Evolutionary conservation across 2,888 invertebrate genomes (phyloP).

Genomic region (Minunthozetes semirufus): DNA sequence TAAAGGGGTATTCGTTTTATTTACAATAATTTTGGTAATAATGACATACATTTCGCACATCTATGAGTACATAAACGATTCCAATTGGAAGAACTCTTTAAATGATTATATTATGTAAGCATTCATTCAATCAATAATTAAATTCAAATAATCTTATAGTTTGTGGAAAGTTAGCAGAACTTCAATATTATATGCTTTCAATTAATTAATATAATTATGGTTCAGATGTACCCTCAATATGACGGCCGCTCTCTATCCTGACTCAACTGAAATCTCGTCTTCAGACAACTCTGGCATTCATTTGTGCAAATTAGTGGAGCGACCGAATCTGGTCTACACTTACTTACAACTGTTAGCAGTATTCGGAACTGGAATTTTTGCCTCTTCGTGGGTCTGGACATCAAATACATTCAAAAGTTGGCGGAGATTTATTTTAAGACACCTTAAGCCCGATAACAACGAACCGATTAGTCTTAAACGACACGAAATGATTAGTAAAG

Average conservation of each 20-base stretch:
- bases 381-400: slow-evolving; percentile 94
- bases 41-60: slow-evolving; percentile 74
- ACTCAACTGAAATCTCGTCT: not conserved
- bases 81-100: slow-evolving; percentile 68
- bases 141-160: not conserved
- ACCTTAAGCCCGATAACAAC: slow-evolving; percentile 43
- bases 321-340: slow-evolving; percentile 73
- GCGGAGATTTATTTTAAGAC: slow-evolving; percentile 62
- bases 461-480: slow-evolving; percentile 59
- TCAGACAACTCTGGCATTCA: slow-evolving; percentile 27
- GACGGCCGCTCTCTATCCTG: slow-evolving; percentile 33
- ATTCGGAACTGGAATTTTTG: slow-evolving; percentile 74
- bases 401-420: slow-evolving; percentile 73
- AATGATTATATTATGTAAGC: slow-evolving; percentile 74
- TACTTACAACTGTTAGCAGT: slow-evolving; percentile 73
- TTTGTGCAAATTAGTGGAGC: slow-evolving; percentile 59
- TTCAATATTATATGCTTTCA: too few species aligned
- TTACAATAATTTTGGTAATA: slow-evolving; percentile 68
- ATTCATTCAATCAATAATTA: not conserved
- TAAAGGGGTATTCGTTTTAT: slow-evolving; percentile 60
- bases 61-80: slow-evolving; percentile 68
- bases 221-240: slow-evolving; percentile 41
- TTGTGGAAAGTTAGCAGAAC: not conserved
- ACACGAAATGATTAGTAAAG: slow-evolving; percentile 83
- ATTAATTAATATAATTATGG: too few species aligned